Conservation (phyloP, 2,888 invertebrate species). For the Rhagium mordax region DNA sequence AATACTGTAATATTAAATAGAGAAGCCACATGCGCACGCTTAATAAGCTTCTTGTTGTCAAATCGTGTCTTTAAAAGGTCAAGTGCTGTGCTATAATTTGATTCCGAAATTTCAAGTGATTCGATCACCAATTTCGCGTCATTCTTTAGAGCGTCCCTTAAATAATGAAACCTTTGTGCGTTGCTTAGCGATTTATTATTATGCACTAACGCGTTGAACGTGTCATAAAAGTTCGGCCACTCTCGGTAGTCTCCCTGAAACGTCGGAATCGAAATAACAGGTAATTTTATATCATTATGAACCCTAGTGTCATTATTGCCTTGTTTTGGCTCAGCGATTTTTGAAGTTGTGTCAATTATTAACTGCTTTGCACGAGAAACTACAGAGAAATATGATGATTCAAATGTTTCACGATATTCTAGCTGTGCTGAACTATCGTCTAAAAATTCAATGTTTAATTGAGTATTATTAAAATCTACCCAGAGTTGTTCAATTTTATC, state of each 20-base stretch:
- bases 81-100: not conserved
- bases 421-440: not conserved
- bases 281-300: not conserved
- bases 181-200: not conserved
- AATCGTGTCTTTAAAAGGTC: not conserved
- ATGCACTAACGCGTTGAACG: not conserved
- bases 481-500: not conserved
- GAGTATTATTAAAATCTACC: not conserved
- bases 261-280: not conserved
- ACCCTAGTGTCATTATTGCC: not conserved
- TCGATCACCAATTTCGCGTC: not conserved
- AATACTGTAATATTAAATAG: not conserved
- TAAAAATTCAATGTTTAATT: not conserved
- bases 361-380: not conserved
- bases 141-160: not conserved
- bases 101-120: not conserved
- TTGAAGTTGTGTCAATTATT: too few relatives aligned
- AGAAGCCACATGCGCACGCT: not conserved
- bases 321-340: not conserved
- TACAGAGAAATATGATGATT: not conserved
- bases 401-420: not conserved
- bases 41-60: not conserved
- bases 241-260: not conserved
- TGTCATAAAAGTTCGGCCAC: not conserved
- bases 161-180: constrained; percentile 4